phyloP scores from a whole-genome alignment of 2,888 invertebrate genomes.

The Amphipoea oculea region DNA sequence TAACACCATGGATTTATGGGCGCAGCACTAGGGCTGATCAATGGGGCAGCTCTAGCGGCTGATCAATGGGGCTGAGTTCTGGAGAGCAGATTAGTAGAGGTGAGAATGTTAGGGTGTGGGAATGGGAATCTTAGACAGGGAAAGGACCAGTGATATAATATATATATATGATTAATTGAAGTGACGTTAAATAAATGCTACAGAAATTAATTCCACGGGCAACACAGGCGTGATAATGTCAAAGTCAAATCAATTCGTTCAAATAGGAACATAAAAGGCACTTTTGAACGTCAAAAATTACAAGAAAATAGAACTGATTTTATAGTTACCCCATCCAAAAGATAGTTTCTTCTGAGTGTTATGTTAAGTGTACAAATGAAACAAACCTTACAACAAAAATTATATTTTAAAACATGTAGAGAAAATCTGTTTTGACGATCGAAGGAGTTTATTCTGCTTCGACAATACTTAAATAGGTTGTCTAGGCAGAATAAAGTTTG shows the following conservation, averaged over 20 bases:
- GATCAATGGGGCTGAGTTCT: constrained; percentile 39
- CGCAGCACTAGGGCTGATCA: constrained; percentile 42
- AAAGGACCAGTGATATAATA: too few species aligned
- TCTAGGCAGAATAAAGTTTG: neutral
- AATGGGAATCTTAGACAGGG: neutral
- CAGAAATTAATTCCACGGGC: neutral
- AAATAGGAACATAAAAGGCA: neutral
- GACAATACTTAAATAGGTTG: neutral
- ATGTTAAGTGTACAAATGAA: neutral
- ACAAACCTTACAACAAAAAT: too few species aligned
- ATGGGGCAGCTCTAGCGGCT: constrained; percentile 38
- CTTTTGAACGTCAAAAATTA: neutral
- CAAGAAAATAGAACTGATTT: neutral
- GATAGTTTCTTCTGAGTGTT: neutral
- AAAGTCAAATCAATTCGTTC: neutral
- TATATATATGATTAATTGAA: neutral
- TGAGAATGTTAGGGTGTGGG: neutral
- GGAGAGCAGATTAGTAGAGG: neutral
- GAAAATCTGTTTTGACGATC: neutral
- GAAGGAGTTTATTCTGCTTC: neutral
- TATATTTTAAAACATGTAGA: neutral
- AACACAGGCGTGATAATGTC: neutral
- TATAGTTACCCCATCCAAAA: neutral
- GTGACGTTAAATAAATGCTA: neutral
- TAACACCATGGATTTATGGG: constrained; percentile 62